A percentile compares a stretch with the other conserved stretches of the same genome.
Evolutionary conservation across 2,797 vertebrate species (phyloP).

Genomic region (Gallinago solitaria): DNA sequence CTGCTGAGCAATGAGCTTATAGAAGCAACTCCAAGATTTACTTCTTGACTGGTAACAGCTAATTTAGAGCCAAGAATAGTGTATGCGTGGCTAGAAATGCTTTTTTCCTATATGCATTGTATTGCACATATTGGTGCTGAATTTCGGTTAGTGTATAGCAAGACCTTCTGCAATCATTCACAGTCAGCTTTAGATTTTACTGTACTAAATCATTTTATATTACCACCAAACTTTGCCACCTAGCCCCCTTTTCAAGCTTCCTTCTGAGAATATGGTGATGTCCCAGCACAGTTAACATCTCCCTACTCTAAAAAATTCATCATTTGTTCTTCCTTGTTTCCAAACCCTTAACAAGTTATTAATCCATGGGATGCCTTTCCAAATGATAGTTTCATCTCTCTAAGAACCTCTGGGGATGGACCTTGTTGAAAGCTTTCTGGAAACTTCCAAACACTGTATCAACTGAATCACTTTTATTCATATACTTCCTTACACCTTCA

Average conservation of each 20-base stretch:
- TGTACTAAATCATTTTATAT: neutral
- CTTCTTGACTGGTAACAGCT: neutral
- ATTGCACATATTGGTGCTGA: neutral
- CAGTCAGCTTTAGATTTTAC: neutral
- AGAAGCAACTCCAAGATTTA: constrained; percentile 17
- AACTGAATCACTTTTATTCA: neutral
- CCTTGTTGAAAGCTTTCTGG: neutral
- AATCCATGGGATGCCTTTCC: neutral
- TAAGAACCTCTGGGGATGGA: neutral
- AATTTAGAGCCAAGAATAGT: neutral
- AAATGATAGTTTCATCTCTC: neutral
- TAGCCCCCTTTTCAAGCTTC: neutral
- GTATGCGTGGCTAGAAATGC: neutral
- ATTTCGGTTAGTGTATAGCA: neutral
- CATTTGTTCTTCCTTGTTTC: neutral
- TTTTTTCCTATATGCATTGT: neutral
- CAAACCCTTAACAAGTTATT: neutral
- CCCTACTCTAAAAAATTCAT: neutral
- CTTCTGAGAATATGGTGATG: neutral
- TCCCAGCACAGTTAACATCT: neutral
- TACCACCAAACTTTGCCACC: neutral
- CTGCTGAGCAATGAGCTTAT: neutral
- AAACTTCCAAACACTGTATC: neutral
- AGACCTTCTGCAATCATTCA: neutral
- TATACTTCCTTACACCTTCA: neutral